Percentiles rank a stretch among this genome's conserved stretches.
phyloP scores from a whole-genome alignment of 2,113 vertebrate species.

The Charina bottae region DNA sequence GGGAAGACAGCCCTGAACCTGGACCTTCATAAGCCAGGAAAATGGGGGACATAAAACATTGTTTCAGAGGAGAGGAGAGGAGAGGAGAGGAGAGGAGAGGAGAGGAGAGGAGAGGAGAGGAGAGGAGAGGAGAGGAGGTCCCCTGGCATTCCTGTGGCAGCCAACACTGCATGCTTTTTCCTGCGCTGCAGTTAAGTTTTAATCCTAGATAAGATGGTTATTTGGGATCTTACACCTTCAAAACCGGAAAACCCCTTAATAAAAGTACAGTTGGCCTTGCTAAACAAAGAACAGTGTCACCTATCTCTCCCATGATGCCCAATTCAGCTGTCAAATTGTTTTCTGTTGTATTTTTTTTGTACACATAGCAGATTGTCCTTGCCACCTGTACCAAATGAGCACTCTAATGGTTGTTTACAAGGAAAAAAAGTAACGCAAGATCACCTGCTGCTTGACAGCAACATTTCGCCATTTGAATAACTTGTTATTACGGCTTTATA shows the following conservation, averaged over 20 bases:
- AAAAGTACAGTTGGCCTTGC: neutral
- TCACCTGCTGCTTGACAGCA: conserved; percentile 7
- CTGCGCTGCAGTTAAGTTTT: neutral
- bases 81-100: too few relatives aligned
- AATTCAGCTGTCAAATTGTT: neutral
- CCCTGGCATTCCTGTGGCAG: neutral
- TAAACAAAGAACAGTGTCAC: neutral
- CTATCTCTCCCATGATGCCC: neutral
- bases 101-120: too few relatives aligned
- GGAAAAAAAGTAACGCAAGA: neutral
- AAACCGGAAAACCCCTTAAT: neutral
- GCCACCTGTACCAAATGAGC: neutral
- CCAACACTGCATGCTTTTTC: neutral
- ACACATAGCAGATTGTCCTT: neutral
- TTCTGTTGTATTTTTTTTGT: neutral
- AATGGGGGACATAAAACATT: neutral
- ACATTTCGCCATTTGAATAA: conserved; percentile 14
- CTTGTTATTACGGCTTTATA: conserved; percentile 1
- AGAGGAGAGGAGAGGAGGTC: neutral
- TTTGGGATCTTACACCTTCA: neutral
- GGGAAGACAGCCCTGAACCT: neutral
- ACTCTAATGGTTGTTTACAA: neutral
- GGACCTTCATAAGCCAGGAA: too few relatives aligned
- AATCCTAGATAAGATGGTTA: neutral
- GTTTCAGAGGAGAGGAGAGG: neutral